These are phyloP conservation scores for Tretioscincus oriximinensis DNA, from an alignment of 2,113 vertebrate genomes.

Conservation along the genomic window DNA sequence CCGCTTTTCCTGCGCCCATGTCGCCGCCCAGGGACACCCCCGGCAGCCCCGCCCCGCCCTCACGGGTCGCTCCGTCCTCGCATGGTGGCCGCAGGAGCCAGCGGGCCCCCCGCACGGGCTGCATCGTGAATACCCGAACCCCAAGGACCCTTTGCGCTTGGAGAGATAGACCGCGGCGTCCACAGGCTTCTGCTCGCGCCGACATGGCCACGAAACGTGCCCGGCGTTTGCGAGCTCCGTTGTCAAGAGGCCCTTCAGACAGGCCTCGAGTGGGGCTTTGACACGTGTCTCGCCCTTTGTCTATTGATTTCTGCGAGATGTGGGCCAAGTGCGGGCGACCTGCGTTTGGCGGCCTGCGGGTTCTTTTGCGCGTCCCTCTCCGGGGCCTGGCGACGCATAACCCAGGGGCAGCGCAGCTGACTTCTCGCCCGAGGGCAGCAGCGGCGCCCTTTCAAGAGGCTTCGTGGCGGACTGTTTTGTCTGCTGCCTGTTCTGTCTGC, in stretches of 20 bases:
- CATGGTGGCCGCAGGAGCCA: neutral
- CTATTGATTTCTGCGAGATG: neutral
- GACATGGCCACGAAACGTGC: neutral
- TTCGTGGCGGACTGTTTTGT: constrained; percentile 8
- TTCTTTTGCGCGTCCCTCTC: neutral
- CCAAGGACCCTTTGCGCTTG: neutral
- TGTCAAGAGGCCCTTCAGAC: neutral
- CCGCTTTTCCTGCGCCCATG: constrained; percentile 10
- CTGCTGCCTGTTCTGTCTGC: constrained; percentile 23
- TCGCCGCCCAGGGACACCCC: neutral
- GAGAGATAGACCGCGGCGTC: neutral
- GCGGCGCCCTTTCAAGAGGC: neutral
- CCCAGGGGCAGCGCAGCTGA: neutral
- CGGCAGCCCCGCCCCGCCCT: neutral
- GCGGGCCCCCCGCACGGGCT: neutral
- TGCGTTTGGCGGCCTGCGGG: neutral
- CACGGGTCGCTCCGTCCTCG: neutral
- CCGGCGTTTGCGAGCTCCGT: neutral
- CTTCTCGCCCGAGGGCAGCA: neutral
- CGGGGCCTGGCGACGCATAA: neutral
- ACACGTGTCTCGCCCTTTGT: neutral
- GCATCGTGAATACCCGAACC: constrained; percentile 8
- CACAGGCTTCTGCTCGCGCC: neutral
- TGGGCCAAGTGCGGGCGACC: neutral
- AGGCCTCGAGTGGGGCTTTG: neutral